A percentile compares a stretch with the other conserved stretches of the same genome.
These are phyloP conservation scores for Phrynosoma blainvillii DNA, from an alignment of 2,113 vertebrate genomes.

Conservation along the genomic window DNA sequence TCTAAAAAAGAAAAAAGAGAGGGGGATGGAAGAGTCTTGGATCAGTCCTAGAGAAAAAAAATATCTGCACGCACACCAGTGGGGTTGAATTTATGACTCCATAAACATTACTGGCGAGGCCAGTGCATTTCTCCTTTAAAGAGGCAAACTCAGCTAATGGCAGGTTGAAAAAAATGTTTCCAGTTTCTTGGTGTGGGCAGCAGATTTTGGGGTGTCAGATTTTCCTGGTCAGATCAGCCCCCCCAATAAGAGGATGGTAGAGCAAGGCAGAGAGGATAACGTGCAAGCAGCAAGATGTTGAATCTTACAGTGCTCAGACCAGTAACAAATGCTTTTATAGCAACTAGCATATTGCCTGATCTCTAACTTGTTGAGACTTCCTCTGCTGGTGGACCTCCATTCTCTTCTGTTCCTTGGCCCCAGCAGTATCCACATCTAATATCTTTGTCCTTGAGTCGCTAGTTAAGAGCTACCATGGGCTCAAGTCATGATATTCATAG, in stretches of 20 bases:
- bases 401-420: neutral
- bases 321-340: neutral
- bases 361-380: neutral
- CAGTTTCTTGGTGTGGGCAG: neutral
- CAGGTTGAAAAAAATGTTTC: neutral
- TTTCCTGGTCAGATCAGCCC: neutral
- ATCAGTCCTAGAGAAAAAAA: slow-evolving; percentile 27
- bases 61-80: neutral
- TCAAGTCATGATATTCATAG: neutral
- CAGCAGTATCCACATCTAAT: too few species aligned
- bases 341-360: neutral
- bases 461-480: neutral
- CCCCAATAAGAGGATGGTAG: too few species aligned
- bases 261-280: neutral
- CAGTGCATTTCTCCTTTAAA: slow-evolving; percentile 4
- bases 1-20: slow-evolving; percentile 71
- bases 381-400: neutral
- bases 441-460: neutral
- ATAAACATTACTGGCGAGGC: neutral
- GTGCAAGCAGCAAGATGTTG: neutral
- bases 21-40: slow-evolving; percentile 47
- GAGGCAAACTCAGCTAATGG: neutral
- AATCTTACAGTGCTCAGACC: neutral
- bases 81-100: slow-evolving; percentile 15
- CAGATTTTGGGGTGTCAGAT: neutral